Base-by-base conservation (phyloP, 2,797 vertebrate species). In the Lepus townsendii region DNA sequence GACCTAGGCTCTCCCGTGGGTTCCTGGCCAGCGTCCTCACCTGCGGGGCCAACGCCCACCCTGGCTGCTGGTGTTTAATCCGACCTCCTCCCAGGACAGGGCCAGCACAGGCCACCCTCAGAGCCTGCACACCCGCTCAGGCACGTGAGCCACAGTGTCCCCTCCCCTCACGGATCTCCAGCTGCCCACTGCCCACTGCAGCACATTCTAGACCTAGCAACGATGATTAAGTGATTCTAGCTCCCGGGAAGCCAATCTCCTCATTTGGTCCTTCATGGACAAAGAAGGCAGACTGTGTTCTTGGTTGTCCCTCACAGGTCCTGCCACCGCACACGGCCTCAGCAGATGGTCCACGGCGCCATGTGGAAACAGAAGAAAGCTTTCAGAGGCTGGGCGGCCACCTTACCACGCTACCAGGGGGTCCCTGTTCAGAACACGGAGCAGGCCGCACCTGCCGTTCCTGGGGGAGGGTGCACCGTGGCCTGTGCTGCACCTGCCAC, bases 331-430 rank as follows among this genome's bases (percentile, higher is more conserved):
- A 14, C 47, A 1, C 1, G 47, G 54, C 63, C 35, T 72, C 30
- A 4, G 2, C 5, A 4, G 27, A 38, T 16, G 3, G 9, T 4
- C 38, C 35, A 5, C 0, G 9, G 76, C 26, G 63, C 19, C 17
- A 16, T 9, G 13, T 0, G 14, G 0, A 32, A 35, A 69, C 1
- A 32, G 19, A 57, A 57, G 54, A 16, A 11, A 0, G 50, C 14
- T 63, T 26, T 62, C 10, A n/a, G 12, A 54, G 0, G 42, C 27
- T 4, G 11, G 2, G 4, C 2, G 27, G 35, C 5, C 42, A 0
- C 0, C 7, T 2, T 12, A 4, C 16, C 26, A 5, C 0, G 2
- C 8, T 38, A 60, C 7, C 0, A 3, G 68, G 14, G 30, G 38
- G 32, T 2, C 38, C 3, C 13, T 0, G 14, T 35, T n/a, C 24